Conservation (phyloP, 2,888 invertebrate genomes). For the Proisotoma minuta region DNA sequence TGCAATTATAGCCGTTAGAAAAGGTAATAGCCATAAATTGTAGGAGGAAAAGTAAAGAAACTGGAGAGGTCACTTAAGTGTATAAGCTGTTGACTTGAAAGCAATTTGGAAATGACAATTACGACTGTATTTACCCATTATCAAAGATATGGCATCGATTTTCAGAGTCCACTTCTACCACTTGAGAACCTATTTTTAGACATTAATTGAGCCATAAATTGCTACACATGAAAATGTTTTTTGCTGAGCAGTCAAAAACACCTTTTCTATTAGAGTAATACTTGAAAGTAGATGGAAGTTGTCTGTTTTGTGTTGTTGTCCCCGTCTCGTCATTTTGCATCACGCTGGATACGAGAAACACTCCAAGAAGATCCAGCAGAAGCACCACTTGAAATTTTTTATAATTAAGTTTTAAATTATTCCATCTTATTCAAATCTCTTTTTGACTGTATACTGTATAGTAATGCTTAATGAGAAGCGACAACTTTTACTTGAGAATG, state of each 20-base stretch:
- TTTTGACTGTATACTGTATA: no score
- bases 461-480: no score
- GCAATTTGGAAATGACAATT: no score
- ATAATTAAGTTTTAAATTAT: no score
- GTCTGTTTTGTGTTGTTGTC: not conserved
- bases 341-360: slow-evolving; percentile 22
- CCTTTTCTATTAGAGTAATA: slow-evolving; percentile 37
- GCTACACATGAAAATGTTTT: not conserved
- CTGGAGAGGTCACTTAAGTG: no score
- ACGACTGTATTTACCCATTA: slow-evolving; percentile 34
- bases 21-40: not conserved
- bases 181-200: slow-evolving; percentile 26
- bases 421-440: no score
- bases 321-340: slow-evolving; percentile 1
- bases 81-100: no score
- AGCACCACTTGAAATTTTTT: slow-evolving; percentile 22
- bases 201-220: not conserved
- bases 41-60: not conserved
- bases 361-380: slow-evolving; percentile 22
- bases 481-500: no score
- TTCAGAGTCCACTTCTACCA: slow-evolving; percentile 33
- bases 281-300: slow-evolving; percentile 9
- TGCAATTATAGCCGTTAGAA: not conserved
- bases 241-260: slow-evolving; percentile 1
- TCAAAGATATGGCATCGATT: slow-evolving; percentile 33